phyloP scores from a whole-genome alignment of 2,113 vertebrate species.

The Rhadina sibilatrix region DNA sequence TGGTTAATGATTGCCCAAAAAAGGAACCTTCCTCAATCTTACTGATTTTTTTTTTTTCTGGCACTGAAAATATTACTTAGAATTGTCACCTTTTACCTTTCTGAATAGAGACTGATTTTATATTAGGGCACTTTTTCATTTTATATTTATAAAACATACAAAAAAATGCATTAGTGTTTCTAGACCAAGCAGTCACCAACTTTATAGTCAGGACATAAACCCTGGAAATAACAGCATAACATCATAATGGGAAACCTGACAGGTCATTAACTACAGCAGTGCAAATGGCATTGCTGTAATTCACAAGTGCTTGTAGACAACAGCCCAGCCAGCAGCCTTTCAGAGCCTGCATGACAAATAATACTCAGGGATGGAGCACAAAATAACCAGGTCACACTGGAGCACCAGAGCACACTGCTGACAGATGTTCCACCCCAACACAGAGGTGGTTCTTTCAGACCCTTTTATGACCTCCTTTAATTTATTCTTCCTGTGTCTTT shows the following conservation, averaged over 20 bases:
- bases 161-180: constrained; percentile 11
- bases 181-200: constrained; percentile 26
- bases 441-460: not conserved
- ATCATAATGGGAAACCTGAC: constrained; percentile 52
- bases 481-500: not conserved
- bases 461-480: not conserved
- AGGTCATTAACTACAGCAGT: constrained; percentile 28
- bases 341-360: not conserved
- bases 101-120: not conserved
- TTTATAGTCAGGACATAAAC: constrained; percentile 50
- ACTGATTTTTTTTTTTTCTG: not conserved
- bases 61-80: constrained; percentile 8
- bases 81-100: constrained; percentile 8
- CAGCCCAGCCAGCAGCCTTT: not conserved
- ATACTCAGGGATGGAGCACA: not conserved
- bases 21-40: not conserved
- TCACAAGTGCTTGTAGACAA: not conserved
- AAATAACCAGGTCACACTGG: not conserved
- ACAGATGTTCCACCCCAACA: not conserved
- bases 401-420: not conserved
- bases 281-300: constrained; percentile 4
- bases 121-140: not conserved
- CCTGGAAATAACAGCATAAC: constrained; percentile 38
- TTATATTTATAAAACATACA: not conserved
- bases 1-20: not conserved